Percentiles rank a stretch among this genome's conserved stretches.
Conservation (phyloP, 2,888 invertebrate species). For the Drosophila mimica region DNA sequence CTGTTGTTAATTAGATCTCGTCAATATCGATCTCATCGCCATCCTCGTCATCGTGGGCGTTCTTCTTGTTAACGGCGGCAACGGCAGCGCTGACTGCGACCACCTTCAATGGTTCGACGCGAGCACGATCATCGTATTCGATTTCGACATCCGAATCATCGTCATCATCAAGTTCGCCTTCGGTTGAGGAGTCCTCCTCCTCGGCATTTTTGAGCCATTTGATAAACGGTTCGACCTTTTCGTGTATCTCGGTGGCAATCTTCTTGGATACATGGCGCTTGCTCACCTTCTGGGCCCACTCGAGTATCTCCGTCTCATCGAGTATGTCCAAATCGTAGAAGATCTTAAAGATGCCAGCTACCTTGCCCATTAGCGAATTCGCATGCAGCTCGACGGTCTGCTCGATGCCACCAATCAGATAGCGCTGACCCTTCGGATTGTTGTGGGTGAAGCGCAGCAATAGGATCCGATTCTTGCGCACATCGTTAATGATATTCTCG, state of each 20-base stretch:
- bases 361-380: constrained; percentile 92
- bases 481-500: constrained; percentile 89
- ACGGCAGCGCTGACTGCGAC: constrained; percentile 85
- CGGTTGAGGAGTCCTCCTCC: constrained; percentile 94
- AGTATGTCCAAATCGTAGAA: constrained; percentile 98
- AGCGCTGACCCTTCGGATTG: constrained; percentile 94
- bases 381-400: constrained; percentile 94
- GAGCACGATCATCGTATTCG: constrained; percentile 95
- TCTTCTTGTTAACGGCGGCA: constrained; percentile 83
- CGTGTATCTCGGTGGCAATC: constrained; percentile 95
- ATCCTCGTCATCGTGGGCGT: constrained; percentile 89
- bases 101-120: constrained; percentile 90
- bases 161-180: constrained; percentile 86
- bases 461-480: constrained; percentile 91
- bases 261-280: constrained; percentile 98
- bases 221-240: constrained; percentile 96
- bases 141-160: constrained; percentile 89
- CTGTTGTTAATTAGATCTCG: constrained; percentile 89
- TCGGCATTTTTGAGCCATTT: constrained; percentile 99
- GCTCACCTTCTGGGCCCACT: constrained; percentile 97
- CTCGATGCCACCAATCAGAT: constrained; percentile 97
- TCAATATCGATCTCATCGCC: constrained; percentile 96
- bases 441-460: constrained; percentile 93
- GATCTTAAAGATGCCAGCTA: constrained; percentile 94
- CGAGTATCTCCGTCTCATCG: constrained; percentile 96